Base-by-base conservation (phyloP, 2,113 vertebrate genomes). In the Ardeotis arabs region DNA sequence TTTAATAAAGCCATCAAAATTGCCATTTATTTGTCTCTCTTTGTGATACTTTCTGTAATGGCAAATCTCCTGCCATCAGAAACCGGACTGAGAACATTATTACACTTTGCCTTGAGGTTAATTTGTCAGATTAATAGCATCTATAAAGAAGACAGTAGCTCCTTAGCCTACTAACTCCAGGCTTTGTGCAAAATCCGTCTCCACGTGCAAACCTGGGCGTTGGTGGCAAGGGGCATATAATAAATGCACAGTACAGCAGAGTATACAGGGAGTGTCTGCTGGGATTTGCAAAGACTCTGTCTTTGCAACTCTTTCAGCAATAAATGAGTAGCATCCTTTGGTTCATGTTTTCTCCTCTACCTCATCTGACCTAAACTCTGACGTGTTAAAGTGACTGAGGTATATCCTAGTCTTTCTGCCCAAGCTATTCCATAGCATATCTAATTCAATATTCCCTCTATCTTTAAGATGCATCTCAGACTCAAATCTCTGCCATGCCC, bases 301-400 rank as follows among this genome's bases (percentile, higher is more conserved):
- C 79, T 92, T 62, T 64, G 21, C n/a, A 66, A 3, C 12, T 60
- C 9, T 39, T 77, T 63, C 45, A 60, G 20, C 20, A 83, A 23
- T 2, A 63, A 33, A 31, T 23, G 6, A 76, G 11, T 41, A 2
- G 2, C 3, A 5, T 22, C 5, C 2, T 24, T 79, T 73, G n/a
- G 14, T 20, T 95, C 17, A 1, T 14, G 4, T 52, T 82, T 73
- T 78, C 50, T 60, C 55, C 55, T 89, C 63, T 66, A 25, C 66
- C 39, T 87, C 58, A 52, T 39, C 39, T 84, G 75, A 49, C 56
- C 39, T 35, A 60, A 87, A 70, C 15, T 49, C 56, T 64, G 41
- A 44, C 14, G 10, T 44, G 41, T 14, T 0, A 18, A 31, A 76
- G 17, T 73, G 58, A 41, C 27, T 80, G 69, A 49, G 3, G 7